These are phyloP conservation scores for Oncorhynchus clarkii DNA, from an alignment of 2,113 vertebrate species.

Conservation along the genomic window DNA sequence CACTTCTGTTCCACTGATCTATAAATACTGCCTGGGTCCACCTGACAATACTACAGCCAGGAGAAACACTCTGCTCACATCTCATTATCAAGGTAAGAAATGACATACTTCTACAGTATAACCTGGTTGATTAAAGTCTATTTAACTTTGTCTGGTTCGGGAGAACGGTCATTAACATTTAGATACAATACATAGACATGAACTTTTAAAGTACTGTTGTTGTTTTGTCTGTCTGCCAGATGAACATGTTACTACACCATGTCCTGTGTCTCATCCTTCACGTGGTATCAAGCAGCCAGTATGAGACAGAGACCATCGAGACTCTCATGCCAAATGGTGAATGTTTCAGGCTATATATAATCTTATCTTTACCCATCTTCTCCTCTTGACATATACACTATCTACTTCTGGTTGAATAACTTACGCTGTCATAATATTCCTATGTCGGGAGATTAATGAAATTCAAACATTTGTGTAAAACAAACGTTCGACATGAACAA, in stretches of 20 bases:
- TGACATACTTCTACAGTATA: neutral
- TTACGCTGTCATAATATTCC: neutral
- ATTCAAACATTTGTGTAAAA: neutral
- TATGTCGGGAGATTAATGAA: neutral
- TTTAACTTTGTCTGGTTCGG: neutral
- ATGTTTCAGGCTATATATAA: neutral
- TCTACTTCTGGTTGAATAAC: neutral
- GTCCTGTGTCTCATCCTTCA: constrained; percentile 35
- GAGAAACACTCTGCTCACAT: no score
- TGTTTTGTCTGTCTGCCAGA: constrained; percentile 46
- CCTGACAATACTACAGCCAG: neutral
- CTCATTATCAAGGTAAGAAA: constrained; percentile 8
- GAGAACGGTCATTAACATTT: neutral
- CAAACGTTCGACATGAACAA: neutral
- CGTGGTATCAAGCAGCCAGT: neutral
- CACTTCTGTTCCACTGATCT: constrained; percentile 11
- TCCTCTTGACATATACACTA: neutral
- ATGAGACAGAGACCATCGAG: constrained; percentile 9
- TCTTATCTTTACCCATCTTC: neutral
- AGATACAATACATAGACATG: neutral
- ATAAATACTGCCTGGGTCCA: neutral
- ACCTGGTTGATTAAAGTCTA: neutral
- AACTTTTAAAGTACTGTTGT: constrained; percentile 1
- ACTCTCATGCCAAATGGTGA: constrained; percentile 61
- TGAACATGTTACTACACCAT: constrained; percentile 44